Base-by-base conservation (phyloP, 2,113 vertebrate species). In the Gymnobelideus leadbeateri region DNA sequence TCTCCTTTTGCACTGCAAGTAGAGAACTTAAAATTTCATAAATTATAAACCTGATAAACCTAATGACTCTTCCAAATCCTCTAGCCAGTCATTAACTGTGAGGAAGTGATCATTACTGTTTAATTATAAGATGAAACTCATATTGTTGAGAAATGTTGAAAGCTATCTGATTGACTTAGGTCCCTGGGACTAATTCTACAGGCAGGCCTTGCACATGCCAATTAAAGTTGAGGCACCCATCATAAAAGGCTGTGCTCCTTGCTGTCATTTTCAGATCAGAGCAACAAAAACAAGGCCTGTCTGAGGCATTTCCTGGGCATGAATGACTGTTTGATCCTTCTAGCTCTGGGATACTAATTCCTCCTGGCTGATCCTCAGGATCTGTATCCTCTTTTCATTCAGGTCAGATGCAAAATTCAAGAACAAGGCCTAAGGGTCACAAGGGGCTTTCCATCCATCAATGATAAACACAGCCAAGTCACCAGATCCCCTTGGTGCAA, bases 101-200 rank as follows among this genome's bases (percentile, higher is more conserved):
- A 97, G 97, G 97, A 98, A 97, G 96, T 96, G 96, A 96, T 97
- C 14, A 1, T 61, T 97, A 96, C 95, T 97, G 94, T 95, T 97
- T 98, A 98, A 98, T 98, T 98, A 97, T 53, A 98, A 96, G 97
- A 97, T 96, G 97, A 97, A 96, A 97, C 97, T 96, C 95, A 94
- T 84, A 21, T 96, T 97, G 96, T 94, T 97, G 97, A 92, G 97
- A 98, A 92, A 97, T 68, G 94, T 50, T 96, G 91, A 43, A 31
- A 96, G 97, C 28, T 94, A 95, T 91, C 68, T 97, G 96, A 97
- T 96, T 97, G 95, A 97, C 95, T 92, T n/a, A 24, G 57, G 84
- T 7, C 51, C 92, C 14, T 46, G 96, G 90, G 95, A 97, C 93
- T 96, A 96, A 96, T 90, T 95, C 94, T 92, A 93, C 61, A 96